These are phyloP conservation scores for Rhynchophorus ferrugineus DNA, from an alignment of 1,140 invertebrate genomes.

Conservation along the genomic window DNA sequence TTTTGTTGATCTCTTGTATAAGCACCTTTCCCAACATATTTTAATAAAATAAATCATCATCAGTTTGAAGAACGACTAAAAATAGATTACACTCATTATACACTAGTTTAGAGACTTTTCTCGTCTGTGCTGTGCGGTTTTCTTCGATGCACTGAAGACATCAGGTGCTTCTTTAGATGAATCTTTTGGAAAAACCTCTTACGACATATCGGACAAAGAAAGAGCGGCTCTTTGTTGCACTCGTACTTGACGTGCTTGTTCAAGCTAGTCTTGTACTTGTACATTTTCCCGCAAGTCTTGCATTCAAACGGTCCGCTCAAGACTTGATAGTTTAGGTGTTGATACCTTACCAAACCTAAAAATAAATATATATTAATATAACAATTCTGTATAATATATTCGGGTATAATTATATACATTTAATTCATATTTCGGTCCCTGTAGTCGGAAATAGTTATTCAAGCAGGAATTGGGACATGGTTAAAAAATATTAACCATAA, in stretches of 20 bases:
- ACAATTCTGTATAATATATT: neutral
- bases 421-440: too few species aligned
- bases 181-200: slow-evolving; percentile 41
- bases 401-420: too few species aligned
- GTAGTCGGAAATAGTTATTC: too few species aligned
- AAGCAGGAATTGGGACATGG: too few species aligned
- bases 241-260: slow-evolving; percentile 68
- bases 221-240: slow-evolving; percentile 45
- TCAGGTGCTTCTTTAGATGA: slow-evolving; percentile 18
- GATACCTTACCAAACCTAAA: slow-evolving; percentile 6
- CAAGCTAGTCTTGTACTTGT: slow-evolving; percentile 34
- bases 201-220: slow-evolving; percentile 43
- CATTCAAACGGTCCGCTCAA: slow-evolving; percentile 15
- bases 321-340: slow-evolving; percentile 15
- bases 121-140: too few species aligned
- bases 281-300: slow-evolving; percentile 18
- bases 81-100: too few species aligned
- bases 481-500: too few species aligned
- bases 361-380: slow-evolving; percentile 10
- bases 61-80: too few species aligned
- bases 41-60: too few species aligned
- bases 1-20: too few species aligned
- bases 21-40: too few species aligned
- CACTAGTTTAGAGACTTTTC: too few species aligned
- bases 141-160: slow-evolving; percentile 20